These are phyloP conservation scores for Malurus alboscapulatus DNA, from an alignment of 2,113 vertebrate genomes.

Conservation along the genomic window DNA sequence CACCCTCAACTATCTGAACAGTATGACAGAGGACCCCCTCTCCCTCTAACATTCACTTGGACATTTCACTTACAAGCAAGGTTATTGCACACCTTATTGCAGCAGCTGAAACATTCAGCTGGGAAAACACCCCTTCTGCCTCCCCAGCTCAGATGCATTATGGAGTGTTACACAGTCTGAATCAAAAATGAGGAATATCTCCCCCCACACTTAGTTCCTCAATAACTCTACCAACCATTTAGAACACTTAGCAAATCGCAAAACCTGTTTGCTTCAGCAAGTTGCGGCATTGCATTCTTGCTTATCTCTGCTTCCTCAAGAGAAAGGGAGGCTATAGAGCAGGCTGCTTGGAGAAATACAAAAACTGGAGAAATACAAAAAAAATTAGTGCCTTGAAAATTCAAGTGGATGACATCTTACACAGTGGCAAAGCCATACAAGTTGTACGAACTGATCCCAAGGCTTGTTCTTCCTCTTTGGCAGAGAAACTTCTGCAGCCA, in stretches of 20 bases:
- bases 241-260: background rate
- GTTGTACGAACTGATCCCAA: background rate
- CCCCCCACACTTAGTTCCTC: background rate
- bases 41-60: background rate
- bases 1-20: background rate
- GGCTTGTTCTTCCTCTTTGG: background rate
- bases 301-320: background rate
- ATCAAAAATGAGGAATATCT: background rate
- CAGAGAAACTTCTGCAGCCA: background rate
- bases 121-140: background rate
- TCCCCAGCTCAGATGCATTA: background rate
- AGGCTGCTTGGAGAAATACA: background rate
- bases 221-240: background rate
- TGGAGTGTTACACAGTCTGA: background rate
- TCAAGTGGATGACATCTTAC: background rate
- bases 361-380: background rate
- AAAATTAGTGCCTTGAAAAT: background rate
- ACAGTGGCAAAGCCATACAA: background rate
- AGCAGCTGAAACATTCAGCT: background rate
- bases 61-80: background rate
- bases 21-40: background rate
- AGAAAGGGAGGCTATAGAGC: background rate
- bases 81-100: background rate
- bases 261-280: background rate
- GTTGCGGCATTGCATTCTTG: background rate